Conservation (phyloP, 2,113 vertebrate species). For the Microcebus griseorufus region DNA sequence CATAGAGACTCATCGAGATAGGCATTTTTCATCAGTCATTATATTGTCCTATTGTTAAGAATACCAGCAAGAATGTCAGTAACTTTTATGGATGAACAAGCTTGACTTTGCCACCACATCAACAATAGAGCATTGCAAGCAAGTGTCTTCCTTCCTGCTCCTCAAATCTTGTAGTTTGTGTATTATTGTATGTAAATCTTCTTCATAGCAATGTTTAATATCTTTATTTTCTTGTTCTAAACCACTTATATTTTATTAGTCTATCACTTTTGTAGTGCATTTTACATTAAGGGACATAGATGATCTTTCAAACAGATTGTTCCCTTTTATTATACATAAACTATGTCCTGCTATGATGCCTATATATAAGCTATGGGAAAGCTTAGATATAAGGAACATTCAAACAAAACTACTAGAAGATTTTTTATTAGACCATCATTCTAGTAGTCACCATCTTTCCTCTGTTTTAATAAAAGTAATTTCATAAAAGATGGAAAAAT, state of each 20-base stretch:
- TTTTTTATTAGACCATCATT: neutral
- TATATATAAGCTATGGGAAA: neutral
- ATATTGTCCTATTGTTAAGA: neutral
- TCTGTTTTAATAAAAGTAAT: neutral
- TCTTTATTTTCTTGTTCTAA: neutral
- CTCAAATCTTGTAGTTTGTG: neutral
- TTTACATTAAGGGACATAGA: neutral
- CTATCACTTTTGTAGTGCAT: neutral
- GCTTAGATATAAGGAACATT: neutral
- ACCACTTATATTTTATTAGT: neutral
- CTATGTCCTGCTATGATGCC: neutral
- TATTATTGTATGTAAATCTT: neutral
- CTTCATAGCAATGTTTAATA: neutral
- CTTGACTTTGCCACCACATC: neutral
- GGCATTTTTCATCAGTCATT: neutral
- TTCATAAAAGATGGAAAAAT: neutral
- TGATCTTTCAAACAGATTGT: neutral
- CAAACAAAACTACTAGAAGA: neutral
- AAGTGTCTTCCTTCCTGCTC: neutral
- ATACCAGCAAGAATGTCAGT: neutral
- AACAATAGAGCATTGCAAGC: neutral
- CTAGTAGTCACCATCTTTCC: neutral
- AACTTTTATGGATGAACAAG: neutral
- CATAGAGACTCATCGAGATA: too few species aligned
- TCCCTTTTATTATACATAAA: neutral